Evolutionary conservation across 2,113 vertebrate species (phyloP), one percentile per base, ranked within the genome.

Genomic region (Cyphomyrus discorhynchus): DNA sequence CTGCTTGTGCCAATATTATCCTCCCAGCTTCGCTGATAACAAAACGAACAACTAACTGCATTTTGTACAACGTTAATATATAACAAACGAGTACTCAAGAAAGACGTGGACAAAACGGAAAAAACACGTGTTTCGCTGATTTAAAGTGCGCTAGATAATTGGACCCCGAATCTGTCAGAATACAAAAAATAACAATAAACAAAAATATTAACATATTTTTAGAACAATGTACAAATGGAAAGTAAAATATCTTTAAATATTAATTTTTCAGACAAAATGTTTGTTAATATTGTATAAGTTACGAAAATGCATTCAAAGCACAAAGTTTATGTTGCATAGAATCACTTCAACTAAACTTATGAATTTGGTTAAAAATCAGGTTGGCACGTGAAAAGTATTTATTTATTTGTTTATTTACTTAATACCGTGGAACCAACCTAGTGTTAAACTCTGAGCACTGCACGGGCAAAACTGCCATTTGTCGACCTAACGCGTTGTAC

Each of bases 311-410:
- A 96, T 96, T 96, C 94, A 94, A 93, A 94, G 93, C 94, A 91
- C 95, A 96, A 94, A 94, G 94, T 96, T 92, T 94, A 95, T 97
- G 96, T 99, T 99, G 98, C 98, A 99, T 99, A 99, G 98, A 98
- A 95, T 96, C 96, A 97, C 96, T 96, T 95, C 94, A 96, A 97
- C 94, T 95, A 93, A 97, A 96, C 92, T 91, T 93, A 96, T 95
- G 95, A 94, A 95, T 96, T 95, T 95, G 93, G 93, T 94, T 91
- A 90, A 93, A 95, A 94, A 92, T 91, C 92, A 94, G 92, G 94
- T 96, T 97, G 97, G 97, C 97, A 97, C 97, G 92, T 93, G 91
- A 94, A 91, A 94, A 95, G 94, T 93, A 91, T 93, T 91, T 80
- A 91, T 93, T 91, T 77, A 5, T 39, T 39, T 77, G 11, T 77